phyloP scores from a whole-genome alignment of 1,140 invertebrate species.

The Dreissena rostriformis region DNA sequence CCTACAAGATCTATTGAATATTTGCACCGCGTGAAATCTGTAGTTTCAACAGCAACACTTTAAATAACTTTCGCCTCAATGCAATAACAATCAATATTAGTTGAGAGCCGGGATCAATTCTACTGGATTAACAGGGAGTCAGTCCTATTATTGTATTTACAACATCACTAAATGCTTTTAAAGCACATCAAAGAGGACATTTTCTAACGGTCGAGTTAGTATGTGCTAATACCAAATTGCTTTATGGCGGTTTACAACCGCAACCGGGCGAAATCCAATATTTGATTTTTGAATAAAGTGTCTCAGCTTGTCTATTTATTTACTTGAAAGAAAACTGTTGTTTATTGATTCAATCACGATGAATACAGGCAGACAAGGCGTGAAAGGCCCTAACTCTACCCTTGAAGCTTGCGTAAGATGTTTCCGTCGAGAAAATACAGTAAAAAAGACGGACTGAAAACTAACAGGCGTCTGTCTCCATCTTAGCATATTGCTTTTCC shows the following conservation, averaged over 20 bases:
- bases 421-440: no score
- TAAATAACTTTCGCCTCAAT: background rate
- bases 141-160: background rate
- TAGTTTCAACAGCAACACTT: no score
- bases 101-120: background rate
- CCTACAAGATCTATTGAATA: no score
- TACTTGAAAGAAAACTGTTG: background rate
- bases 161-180: background rate
- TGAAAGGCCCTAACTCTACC: no score
- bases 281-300: background rate
- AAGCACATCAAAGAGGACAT: background rate
- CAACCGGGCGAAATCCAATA: background rate
- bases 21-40: no score
- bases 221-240: slow-evolving; percentile 5
- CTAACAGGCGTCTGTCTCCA: no score
- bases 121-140: background rate
- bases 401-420: no score
- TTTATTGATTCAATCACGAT: background rate
- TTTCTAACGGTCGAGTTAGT: background rate
- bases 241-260: background rate
- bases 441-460: no score
- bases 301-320: background rate
- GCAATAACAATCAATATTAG: background rate
- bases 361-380: no score
- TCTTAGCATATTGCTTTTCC: no score